phyloP scores from a whole-genome alignment of 2,113 vertebrate genomes.

The Martes martes region DNA sequence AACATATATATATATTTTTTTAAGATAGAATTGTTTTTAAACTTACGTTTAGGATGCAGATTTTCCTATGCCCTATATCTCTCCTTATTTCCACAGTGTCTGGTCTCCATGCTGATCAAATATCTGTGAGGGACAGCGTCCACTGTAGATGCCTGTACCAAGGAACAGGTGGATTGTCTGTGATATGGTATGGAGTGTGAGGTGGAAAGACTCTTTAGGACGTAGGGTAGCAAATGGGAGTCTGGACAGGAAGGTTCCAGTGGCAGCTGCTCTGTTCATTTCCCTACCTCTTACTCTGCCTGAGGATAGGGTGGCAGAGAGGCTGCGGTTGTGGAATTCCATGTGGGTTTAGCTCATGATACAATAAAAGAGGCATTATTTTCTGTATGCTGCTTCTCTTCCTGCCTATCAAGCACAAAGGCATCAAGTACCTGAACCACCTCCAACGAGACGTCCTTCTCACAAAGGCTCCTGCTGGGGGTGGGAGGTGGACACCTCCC shows the following conservation, averaged over 20 bases:
- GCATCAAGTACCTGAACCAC: background rate
- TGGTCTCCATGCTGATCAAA: conserved; percentile 91
- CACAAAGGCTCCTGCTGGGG: background rate
- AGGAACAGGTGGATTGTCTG: conserved; percentile 85
- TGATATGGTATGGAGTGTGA: rapidly evolving
- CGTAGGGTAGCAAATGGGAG: background rate
- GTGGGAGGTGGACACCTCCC: background rate
- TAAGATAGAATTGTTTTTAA: no score
- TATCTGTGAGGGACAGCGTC: conserved; percentile 90
- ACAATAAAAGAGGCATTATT: background rate
- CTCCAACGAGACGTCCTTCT: background rate
- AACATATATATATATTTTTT: no score
- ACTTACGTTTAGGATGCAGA: background rate
- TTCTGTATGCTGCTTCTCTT: background rate
- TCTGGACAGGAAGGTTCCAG: background rate
- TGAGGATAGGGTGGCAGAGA: background rate
- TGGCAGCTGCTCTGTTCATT: background rate
- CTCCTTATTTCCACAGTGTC: conserved; percentile 79
- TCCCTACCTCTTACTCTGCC: background rate
- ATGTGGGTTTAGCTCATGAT: background rate
- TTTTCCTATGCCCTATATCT: background rate
- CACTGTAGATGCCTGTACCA: conserved; percentile 90
- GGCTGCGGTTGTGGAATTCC: background rate
- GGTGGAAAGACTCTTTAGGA: background rate
- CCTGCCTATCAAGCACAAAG: background rate